Evolutionary conservation across 2,113 vertebrate species (phyloP).

Genomic region (pig (Sus scrofa)): T2T-Sscrofa CM000822.6:50711001-50711500

Average conservation of each 20-base stretch:
- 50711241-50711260: neutral
- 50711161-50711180: neutral
- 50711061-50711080: too few species aligned
- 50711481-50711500: neutral
- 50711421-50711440: neutral
- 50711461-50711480: too few species aligned
- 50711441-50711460: neutral
- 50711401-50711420: neutral
- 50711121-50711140: constrained; percentile 58
- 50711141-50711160: neutral
- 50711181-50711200: neutral
- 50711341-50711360: neutral
- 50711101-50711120: too few species aligned
- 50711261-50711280: neutral
- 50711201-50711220: neutral
- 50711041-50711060: too few species aligned
- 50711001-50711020: too few species aligned
- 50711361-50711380: neutral
- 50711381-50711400: neutral
- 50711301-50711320: neutral
- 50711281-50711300: neutral
- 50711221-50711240: neutral
- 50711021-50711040: too few species aligned
- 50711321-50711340: neutral
- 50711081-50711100: too few species aligned